Conservation (phyloP, 2,797 vertebrate species). For the Poliocrania exsul region DNA sequence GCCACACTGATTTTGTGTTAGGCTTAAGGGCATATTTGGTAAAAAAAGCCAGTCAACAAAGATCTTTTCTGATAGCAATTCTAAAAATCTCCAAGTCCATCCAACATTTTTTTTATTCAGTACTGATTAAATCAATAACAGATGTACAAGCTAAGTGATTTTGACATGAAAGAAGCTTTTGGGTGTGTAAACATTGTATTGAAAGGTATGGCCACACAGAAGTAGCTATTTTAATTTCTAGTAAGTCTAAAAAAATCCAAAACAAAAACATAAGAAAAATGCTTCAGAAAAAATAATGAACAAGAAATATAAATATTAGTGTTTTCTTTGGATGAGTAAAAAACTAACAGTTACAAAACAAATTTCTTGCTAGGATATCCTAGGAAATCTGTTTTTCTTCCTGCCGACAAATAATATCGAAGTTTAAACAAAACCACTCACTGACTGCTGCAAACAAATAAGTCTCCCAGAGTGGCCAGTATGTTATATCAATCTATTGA, state of each 20-base stretch:
- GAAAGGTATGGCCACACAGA: background rate
- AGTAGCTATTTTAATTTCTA: background rate
- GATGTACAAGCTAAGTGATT: background rate
- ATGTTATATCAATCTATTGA: background rate
- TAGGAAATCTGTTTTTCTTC: background rate
- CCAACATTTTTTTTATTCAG: background rate
- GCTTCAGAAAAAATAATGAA: background rate
- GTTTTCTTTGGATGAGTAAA: background rate
- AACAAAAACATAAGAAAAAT: background rate
- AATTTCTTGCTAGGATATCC: background rate
- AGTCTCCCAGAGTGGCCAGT: background rate
- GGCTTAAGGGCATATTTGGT: background rate
- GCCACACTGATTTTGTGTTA: background rate
- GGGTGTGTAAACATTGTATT: rapidly evolving
- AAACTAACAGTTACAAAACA: background rate
- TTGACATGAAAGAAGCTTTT: background rate
- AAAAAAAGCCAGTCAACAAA: background rate
- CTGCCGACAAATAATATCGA: background rate
- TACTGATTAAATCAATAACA: background rate
- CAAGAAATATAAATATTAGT: background rate
- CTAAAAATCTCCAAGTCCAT: background rate
- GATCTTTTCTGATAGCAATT: background rate
- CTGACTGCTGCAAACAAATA: background rate
- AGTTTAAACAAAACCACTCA: background rate
- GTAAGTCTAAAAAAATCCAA: background rate